These are phyloP conservation scores for Biston stratarius DNA, from an alignment of 2,888 invertebrate species.

Conservation along the genomic window DNA sequence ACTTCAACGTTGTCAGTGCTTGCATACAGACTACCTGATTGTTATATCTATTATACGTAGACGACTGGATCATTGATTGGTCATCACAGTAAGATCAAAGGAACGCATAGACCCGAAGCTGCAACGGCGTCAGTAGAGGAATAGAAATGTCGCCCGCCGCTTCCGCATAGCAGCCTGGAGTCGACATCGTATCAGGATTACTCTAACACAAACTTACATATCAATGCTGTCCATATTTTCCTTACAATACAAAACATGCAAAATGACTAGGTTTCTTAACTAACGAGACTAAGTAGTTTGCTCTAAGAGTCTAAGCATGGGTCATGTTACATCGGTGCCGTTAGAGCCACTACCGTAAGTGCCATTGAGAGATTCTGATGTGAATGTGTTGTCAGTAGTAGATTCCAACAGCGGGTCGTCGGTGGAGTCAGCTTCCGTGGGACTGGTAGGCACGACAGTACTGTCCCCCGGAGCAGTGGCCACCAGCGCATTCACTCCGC, in stretches of 20 bases:
- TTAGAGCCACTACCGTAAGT: slow-evolving; percentile 35
- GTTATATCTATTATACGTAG: too few relatives aligned
- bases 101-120: too few relatives aligned
- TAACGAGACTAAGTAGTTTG: slow-evolving; percentile 3
- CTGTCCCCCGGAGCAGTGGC: slow-evolving; percentile 52
- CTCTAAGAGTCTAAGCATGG: slow-evolving; percentile 33
- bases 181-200: too few relatives aligned
- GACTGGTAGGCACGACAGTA: slow-evolving; percentile 43
- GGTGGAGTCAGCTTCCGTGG: slow-evolving; percentile 36
- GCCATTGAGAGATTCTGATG: slow-evolving; percentile 21
- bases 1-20: too few relatives aligned
- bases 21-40: too few relatives aligned
- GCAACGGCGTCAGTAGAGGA: too few relatives aligned
- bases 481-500: slow-evolving; percentile 68
- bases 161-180: too few relatives aligned
- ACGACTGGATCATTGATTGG: too few relatives aligned
- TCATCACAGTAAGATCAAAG: too few relatives aligned
- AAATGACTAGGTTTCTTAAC: slow-evolving; percentile 22
- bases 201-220: too few relatives aligned
- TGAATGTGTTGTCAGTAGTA: slow-evolving; percentile 14
- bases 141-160: too few relatives aligned
- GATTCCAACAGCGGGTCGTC: slow-evolving; percentile 21
- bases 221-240: slow-evolving; percentile 1
- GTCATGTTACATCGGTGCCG: slow-evolving; percentile 62
- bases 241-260: slow-evolving; percentile 43